These are phyloP conservation scores for Microtus montanus DNA, from an alignment of 2,113 vertebrate genomes.

Conservation along the genomic window DNA sequence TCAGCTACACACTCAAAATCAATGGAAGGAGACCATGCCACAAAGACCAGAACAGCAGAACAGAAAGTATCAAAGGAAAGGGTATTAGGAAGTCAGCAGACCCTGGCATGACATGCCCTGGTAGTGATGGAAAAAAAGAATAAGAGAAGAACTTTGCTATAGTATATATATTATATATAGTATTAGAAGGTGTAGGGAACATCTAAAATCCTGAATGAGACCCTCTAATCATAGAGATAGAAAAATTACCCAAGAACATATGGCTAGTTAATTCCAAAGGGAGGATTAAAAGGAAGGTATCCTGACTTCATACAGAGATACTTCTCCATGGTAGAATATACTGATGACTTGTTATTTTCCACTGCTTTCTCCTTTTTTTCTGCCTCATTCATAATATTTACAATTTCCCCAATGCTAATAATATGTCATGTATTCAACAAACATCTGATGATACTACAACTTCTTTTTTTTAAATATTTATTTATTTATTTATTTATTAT, in stretches of 20 bases:
- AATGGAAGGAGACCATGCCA: neutral
- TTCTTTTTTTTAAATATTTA: neutral
- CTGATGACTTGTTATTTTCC: neutral
- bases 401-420: neutral
- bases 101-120: neutral
- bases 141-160: neutral
- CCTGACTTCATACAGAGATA: neutral
- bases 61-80: neutral
- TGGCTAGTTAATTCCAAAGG: neutral
- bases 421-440: neutral
- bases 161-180: neutral
- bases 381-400: neutral
- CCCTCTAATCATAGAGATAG: neutral
- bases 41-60: neutral
- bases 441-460: neutral
- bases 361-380: neutral
- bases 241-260: neutral
- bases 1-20: neutral
- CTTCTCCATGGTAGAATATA: neutral
- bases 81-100: neutral
- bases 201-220: neutral
- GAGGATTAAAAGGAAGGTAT: neutral
- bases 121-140: neutral
- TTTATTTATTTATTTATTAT: too few species aligned
- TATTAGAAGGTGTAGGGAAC: neutral